Evolutionary conservation across 2,797 vertebrate species (phyloP), one percentile per base, ranked within the genome.

Genomic region (Chromobotia macracanthus): DNA sequence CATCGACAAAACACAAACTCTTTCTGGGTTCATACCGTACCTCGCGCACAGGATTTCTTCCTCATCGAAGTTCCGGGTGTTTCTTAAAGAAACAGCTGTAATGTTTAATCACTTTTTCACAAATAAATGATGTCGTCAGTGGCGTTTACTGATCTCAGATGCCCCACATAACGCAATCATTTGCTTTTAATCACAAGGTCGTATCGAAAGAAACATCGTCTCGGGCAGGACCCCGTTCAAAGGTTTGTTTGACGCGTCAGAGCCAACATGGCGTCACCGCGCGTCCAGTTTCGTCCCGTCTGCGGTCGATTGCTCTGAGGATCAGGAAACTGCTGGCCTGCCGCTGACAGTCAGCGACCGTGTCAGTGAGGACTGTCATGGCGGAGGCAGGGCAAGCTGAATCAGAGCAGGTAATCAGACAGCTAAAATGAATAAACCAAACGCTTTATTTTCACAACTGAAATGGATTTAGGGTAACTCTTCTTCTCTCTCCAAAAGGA

Each of bases 311-410:
- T 10, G 12, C 25, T 7, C 18, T 8, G 28, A 55, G 35, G 21
- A 44, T 48, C 60, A 5, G 21, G 71, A 48, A 56, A 75, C 69
- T 72, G 60, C 21, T 16, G 44, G 11, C 44, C 31, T 15, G 3
- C 53, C 5, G 15, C 55, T 75, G 21, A 21, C 28, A 65, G 72
- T 51, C 74, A 84, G 79, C 75, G 50, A 8, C 23, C 38, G 38
- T 38, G 38, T 38, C 68, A 35, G 72, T 76, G 80, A 53, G 5
- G 82, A 79, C 80, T 81, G 91, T 88, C 66, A 94, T 94, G 94
- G 93, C 93, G 87, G 93, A 93, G 85, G 69, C 82, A 71, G 91
- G 87, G 0, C 85, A 87, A 23, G 78, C 81, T 51, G 89, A 91
- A 86, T 85, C 86, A 53, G 90, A 87, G 53, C 93, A 92, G 94